A percentile compares a stretch with the other conserved stretches of the same genome.
phyloP scores from a whole-genome alignment of 2,797 vertebrate species.

The Astyanax mexicanus region DNA sequence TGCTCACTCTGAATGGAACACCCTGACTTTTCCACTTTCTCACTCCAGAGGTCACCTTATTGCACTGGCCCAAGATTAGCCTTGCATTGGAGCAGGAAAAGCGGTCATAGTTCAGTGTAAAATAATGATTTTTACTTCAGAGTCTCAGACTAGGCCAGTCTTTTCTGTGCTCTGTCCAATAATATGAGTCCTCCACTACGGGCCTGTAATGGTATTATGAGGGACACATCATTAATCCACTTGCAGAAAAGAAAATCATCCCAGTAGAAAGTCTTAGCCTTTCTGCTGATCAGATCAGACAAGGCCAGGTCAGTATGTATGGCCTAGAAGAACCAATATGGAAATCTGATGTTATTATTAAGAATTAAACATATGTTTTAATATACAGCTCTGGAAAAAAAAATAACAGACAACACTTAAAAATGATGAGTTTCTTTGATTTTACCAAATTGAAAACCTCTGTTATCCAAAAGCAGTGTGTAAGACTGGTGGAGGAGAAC shows the following conservation, averaged over 20 bases:
- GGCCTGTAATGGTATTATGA: conserved; percentile 70
- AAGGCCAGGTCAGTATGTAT: conserved; percentile 37
- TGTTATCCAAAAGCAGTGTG: too few species aligned
- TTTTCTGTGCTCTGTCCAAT: conserved; percentile 5
- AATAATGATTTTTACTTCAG: conserved; percentile 35
- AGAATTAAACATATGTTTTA: too few species aligned
- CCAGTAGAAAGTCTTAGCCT: conserved; percentile 57
- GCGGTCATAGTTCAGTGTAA: conserved; percentile 26
- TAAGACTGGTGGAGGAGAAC: too few species aligned
- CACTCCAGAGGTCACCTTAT: conserved; percentile 33
- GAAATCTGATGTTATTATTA: too few species aligned
- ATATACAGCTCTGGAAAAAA: too few species aligned
- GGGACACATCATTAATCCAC: conserved; percentile 73
- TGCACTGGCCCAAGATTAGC: conserved; percentile 37
- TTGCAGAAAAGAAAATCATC: conserved; percentile 62
- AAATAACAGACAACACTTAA: too few species aligned
- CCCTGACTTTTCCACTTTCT: conserved; percentile 34
- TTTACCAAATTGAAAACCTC: too few species aligned
- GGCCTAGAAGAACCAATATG: conserved; percentile 32
- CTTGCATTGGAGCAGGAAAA: conserved; percentile 28
- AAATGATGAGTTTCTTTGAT: too few species aligned
- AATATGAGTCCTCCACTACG: conserved; percentile 22
- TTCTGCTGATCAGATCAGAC: conserved; percentile 56
- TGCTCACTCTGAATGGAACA: conserved; percentile 41
- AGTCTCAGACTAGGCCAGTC: conserved; percentile 10